Evolutionary conservation across 2,797 vertebrate species (phyloP).

Genomic region (Ctenosaura bakeri): DNA sequence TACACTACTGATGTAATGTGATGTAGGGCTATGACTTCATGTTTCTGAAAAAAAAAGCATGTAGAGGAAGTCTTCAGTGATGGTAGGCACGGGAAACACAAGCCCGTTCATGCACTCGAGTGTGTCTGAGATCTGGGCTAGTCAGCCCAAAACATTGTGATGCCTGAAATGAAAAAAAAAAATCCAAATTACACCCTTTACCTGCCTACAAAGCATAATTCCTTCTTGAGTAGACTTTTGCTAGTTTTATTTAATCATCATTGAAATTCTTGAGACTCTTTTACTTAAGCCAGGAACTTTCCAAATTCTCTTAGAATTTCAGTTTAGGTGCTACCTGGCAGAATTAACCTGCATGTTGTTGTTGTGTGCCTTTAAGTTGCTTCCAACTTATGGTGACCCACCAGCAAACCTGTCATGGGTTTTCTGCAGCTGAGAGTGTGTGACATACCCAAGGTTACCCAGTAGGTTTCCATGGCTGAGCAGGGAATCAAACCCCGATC

Average conservation of each 20-base stretch:
- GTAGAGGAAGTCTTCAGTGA: background rate
- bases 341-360: no score
- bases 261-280: background rate
- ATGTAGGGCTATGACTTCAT: background rate
- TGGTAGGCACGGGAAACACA: background rate
- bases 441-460: no score
- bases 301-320: accelerated
- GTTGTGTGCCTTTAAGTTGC: no score
- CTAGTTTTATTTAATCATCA: background rate
- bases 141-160: background rate
- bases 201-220: background rate
- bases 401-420: no score
- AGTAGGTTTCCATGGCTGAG: no score
- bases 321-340: background rate
- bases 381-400: no score
- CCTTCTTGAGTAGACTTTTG: background rate
- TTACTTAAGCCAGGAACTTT: no score
- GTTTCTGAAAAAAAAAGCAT: background rate
- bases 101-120: no score
- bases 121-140: background rate
- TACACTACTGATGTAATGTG: background rate
- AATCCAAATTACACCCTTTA: background rate
- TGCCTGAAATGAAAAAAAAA: background rate
- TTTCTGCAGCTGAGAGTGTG: no score
- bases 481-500: no score